phyloP scores from a whole-genome alignment of 2,888 invertebrate genomes.

The Idaea straminata region DNA sequence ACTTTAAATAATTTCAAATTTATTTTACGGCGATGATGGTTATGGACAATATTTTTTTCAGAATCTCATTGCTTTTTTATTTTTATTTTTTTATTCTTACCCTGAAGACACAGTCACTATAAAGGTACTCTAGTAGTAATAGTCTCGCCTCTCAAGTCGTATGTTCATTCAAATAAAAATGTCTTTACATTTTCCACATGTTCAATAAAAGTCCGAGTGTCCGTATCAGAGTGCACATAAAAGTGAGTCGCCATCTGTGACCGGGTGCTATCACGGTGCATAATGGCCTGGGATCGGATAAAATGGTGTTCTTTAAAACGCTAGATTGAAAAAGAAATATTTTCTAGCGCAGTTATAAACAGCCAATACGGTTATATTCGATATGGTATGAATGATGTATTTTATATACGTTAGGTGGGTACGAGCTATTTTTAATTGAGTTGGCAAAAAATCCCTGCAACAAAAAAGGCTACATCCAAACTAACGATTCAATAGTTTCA shows the following conservation, averaged over 20 bases:
- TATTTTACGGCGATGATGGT: too few species aligned
- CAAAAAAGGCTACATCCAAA: neutral
- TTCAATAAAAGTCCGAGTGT: constrained; percentile 48
- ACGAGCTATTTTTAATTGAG: too few species aligned
- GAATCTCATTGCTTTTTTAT: constrained; percentile 11
- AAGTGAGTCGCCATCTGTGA: constrained; percentile 46
- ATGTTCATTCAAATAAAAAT: constrained; percentile 29
- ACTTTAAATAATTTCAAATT: too few species aligned
- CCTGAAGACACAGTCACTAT: constrained; percentile 14
- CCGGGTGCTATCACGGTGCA: constrained; percentile 25
- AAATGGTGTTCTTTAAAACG: constrained; percentile 9
- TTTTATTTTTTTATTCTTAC: constrained; percentile 10
- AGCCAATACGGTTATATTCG: neutral
- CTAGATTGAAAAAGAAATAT: constrained; percentile 10
- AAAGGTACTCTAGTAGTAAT: constrained; percentile 3
- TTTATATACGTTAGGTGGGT: too few species aligned
- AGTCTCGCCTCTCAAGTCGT: neutral
- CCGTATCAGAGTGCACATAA: constrained; percentile 46
- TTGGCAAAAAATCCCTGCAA: too few species aligned
- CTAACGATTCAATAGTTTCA: neutral
- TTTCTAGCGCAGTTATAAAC: neutral
- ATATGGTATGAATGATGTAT: neutral
- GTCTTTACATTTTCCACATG: constrained; percentile 29
- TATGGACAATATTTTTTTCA: too few species aligned
- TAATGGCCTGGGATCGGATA: constrained; percentile 12